Conservation (phyloP, 2,888 invertebrate genomes). For the Thymelicus lineola region DNA sequence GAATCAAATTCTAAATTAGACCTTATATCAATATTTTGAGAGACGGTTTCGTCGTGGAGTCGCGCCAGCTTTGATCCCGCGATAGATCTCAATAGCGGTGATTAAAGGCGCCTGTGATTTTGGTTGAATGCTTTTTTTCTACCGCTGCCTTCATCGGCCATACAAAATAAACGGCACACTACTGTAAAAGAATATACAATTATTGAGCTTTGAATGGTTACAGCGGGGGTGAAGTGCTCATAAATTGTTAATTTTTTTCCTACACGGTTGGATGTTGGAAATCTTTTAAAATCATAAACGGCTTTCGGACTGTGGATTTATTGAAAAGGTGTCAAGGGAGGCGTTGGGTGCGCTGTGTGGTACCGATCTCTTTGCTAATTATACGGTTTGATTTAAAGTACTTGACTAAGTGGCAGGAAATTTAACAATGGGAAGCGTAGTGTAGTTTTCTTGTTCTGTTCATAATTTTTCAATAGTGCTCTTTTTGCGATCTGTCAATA, state of each 20-base stretch:
- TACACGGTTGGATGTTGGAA: slow-evolving; percentile 62
- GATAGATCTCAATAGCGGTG: slow-evolving; percentile 85
- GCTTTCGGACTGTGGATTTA: slow-evolving; percentile 67
- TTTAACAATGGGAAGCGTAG: slow-evolving; percentile 26
- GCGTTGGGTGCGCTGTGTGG: slow-evolving; percentile 59
- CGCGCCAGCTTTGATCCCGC: slow-evolving; percentile 77
- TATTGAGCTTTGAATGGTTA: slow-evolving; percentile 83
- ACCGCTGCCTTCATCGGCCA: slow-evolving; percentile 74
- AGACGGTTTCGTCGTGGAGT: slow-evolving; percentile 69
- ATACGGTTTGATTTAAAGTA: slow-evolving; percentile 58
- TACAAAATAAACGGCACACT: slow-evolving; percentile 82
- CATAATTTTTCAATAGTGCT: not conserved
- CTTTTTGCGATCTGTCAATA: not conserved
- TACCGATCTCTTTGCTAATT: slow-evolving; percentile 73
- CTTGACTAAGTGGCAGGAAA: slow-evolving; percentile 30
- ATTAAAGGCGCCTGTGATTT: slow-evolving; percentile 85
- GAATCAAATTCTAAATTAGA: slow-evolving; percentile 66
- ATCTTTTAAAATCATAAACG: slow-evolving; percentile 80
- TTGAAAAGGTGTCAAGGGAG: slow-evolving; percentile 68
- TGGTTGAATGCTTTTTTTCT: slow-evolving; percentile 81
- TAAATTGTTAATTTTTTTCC: slow-evolving; percentile 80
- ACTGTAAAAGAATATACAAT: slow-evolving; percentile 86
- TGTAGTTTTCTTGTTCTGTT: slow-evolving; percentile 12
- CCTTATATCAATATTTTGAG: slow-evolving; percentile 75
- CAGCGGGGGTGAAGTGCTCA: slow-evolving; percentile 84